Evolutionary conservation across 2,797 vertebrate genomes (phyloP).

Genomic region (Chrysocyon brachyurus): DNA sequence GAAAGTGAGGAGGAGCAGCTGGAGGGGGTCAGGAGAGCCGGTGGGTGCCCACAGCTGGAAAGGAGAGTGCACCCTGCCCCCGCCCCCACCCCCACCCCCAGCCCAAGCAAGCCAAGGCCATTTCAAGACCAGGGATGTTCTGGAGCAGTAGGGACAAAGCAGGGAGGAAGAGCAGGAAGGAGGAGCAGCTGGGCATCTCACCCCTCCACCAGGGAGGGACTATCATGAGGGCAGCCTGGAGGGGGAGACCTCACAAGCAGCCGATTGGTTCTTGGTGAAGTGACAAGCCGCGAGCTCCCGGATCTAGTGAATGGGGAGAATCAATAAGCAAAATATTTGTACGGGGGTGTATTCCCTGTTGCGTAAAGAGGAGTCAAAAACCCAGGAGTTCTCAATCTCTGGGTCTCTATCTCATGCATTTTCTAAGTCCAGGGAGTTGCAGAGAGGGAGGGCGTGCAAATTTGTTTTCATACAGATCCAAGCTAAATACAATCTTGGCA

Average conservation of each 20-base stretch:
- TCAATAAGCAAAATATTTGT: neutral
- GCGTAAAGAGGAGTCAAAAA: neutral
- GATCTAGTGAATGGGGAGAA: neutral
- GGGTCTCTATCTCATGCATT: neutral
- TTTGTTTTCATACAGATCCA: constrained; percentile 59
- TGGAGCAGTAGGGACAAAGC: neutral
- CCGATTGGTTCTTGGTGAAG: neutral
- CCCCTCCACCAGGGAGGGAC: neutral
- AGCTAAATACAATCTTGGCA: constrained; percentile 68
- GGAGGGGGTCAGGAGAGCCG: neutral
- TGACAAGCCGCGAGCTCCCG: neutral
- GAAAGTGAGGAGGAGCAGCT: neutral
- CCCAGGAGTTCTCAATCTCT: neutral
- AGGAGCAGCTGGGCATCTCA: neutral
- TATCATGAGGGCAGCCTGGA: neutral
- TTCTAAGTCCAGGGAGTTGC: neutral
- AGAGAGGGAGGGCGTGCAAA: constrained; percentile 41
- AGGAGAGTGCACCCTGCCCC: neutral
- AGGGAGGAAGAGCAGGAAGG: neutral
- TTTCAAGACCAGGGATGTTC: neutral
- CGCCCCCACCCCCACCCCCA: neutral
- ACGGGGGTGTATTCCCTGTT: neutral
- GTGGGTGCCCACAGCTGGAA: neutral
- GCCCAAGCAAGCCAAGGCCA: neutral
- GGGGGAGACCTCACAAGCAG: neutral